phyloP scores from a whole-genome alignment of 2,797 vertebrate genomes.

The Pantherophis vulpinus region DNA sequence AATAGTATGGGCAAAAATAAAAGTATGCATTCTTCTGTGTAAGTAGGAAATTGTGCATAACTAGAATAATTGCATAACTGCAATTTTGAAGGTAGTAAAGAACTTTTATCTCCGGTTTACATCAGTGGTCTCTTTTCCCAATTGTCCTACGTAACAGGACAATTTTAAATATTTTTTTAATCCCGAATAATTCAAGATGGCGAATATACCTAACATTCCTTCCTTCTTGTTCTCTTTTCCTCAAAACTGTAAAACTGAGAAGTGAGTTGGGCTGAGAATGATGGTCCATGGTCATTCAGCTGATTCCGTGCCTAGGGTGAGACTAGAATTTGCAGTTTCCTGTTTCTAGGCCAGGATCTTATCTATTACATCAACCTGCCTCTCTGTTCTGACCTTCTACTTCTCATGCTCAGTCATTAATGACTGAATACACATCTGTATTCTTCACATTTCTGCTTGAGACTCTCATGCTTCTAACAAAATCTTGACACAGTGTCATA shows the following conservation, averaged over 20 bases:
- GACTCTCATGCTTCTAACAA: too few species aligned
- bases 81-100: neutral
- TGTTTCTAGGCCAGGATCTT: too few species aligned
- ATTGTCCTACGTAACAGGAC: neutral
- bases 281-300: neutral
- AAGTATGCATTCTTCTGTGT: neutral
- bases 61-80: neutral
- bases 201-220: neutral
- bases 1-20: neutral
- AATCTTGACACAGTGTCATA: neutral
- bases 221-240: neutral
- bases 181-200: neutral
- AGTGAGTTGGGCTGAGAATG: neutral
- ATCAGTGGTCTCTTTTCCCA: neutral
- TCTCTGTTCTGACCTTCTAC: too few species aligned
- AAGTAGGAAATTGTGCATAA: neutral
- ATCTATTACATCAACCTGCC: too few species aligned
- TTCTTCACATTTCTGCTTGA: too few species aligned
- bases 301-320: neutral
- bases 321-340: neutral
- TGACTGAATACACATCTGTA: too few species aligned
- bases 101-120: neutral
- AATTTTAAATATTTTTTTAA: neutral
- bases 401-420: too few species aligned
- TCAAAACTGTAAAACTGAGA: neutral